Evolutionary conservation across 2,797 vertebrate species (phyloP).

Genomic region (Morelia viridis): DNA sequence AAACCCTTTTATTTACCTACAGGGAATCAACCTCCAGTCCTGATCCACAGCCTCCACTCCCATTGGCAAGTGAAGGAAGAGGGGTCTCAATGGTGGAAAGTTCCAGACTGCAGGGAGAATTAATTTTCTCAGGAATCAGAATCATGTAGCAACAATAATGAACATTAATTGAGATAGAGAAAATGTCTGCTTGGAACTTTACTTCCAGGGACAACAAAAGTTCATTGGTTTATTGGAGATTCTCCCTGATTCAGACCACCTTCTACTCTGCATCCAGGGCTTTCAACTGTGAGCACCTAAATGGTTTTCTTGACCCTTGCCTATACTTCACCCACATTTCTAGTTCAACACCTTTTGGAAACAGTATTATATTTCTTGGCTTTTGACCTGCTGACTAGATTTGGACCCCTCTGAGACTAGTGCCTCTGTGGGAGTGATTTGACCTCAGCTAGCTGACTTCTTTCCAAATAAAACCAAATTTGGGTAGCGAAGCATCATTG

Average conservation of each 20-base stretch:
- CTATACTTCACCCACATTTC: not conserved
- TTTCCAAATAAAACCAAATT: not conserved
- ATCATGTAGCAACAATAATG: not conserved
- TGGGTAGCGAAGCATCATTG: not conserved
- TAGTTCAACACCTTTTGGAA: not conserved
- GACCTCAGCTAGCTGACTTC: not conserved
- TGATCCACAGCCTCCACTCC: not conserved
- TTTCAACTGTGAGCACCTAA: not conserved
- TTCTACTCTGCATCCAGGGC: not conserved
- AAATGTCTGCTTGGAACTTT: not conserved
- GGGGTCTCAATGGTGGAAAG: not conserved
- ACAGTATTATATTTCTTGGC: not conserved
- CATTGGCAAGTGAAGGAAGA: not conserved
- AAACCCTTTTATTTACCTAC: not conserved
- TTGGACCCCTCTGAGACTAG: not conserved
- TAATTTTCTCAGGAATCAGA: not conserved
- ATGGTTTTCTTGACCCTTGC: not conserved
- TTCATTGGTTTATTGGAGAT: not conserved
- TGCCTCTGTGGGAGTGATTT: not conserved
- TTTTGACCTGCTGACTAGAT: not conserved
- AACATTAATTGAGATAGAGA: not conserved
- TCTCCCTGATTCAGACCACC: not conserved
- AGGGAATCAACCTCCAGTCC: not conserved
- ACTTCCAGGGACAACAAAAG: not conserved
- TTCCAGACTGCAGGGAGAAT: not conserved